phyloP scores from a whole-genome alignment of 1,140 invertebrate genomes.

The Cardiocondyla obscurior region DNA sequence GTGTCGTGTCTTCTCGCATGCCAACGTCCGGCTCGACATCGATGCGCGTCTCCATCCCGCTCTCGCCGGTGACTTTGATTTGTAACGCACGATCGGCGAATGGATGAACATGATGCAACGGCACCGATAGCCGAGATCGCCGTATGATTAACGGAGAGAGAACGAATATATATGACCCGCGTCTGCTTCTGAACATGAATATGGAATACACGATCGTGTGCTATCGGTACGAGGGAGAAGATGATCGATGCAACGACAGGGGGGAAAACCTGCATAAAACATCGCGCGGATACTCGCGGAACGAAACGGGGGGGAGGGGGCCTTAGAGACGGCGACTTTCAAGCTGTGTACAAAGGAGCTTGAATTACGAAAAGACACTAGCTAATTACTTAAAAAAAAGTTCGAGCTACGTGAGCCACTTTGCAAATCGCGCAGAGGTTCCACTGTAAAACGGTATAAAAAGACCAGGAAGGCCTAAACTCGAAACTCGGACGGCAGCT shows the following conservation, averaged over 20 bases:
- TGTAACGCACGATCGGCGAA: slow-evolving; percentile 68
- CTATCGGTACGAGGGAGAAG: neutral
- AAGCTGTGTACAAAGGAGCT: neutral
- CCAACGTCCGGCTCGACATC: slow-evolving; percentile 28
- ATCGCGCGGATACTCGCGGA: neutral
- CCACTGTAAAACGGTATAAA: neutral
- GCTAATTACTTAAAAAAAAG: slow-evolving; percentile 2
- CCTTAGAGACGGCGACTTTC: neutral
- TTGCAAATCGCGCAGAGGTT: neutral
- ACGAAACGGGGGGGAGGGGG: neutral
- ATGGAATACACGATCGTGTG: slow-evolving; percentile 3
- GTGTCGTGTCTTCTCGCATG: slow-evolving; percentile 32
- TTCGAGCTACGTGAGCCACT: slow-evolving; percentile 2
- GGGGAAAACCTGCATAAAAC: neutral
- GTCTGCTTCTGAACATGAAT: neutral
- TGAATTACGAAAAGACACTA: slow-evolving; percentile 6
- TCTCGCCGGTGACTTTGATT: slow-evolving; percentile 67
- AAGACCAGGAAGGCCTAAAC: slow-evolving; percentile 14
- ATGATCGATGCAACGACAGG: neutral
- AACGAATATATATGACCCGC: slow-evolving; percentile 3
- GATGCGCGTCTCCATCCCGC: slow-evolving; percentile 24
- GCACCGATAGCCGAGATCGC: slow-evolving; percentile 56
- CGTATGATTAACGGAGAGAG: slow-evolving; percentile 63
- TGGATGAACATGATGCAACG: slow-evolving; percentile 55
- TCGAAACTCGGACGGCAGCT: slow-evolving; percentile 40